Conservation (phyloP, 2,888 invertebrate genomes). For the Harmothoe impar region DNA sequence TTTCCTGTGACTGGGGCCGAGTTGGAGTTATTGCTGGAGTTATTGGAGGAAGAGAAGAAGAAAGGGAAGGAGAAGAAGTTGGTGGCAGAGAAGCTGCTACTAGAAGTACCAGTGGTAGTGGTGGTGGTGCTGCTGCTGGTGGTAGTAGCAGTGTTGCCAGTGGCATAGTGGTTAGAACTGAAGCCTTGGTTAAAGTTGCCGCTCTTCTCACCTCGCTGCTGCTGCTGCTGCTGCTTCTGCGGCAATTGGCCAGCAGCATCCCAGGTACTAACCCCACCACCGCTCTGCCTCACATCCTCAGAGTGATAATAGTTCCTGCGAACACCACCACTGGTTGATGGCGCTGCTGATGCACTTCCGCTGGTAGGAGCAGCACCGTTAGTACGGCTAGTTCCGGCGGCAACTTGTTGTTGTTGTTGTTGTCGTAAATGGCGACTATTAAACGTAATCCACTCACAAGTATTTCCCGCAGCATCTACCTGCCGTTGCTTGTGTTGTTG, state of each 20-base stretch:
- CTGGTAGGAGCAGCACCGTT: neutral
- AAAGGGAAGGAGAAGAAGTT: conserved; percentile 28
- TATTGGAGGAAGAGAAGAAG: neutral
- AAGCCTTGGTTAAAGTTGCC: neutral
- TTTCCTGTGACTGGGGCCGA: neutral
- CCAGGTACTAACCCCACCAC: neutral
- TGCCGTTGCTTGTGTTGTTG: neutral
- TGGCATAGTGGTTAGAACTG: neutral
- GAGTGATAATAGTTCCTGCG: too few species aligned
- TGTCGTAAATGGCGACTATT: neutral
- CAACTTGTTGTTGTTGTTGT: conserved; percentile 3
- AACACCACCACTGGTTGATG: too few species aligned
- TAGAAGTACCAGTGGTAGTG: neutral
- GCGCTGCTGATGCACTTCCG: too few species aligned
- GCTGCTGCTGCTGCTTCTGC: neutral
- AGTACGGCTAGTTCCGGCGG: too few species aligned
- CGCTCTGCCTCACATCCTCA: too few species aligned
- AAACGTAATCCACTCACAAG: too few species aligned
- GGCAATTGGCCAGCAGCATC: neutral
- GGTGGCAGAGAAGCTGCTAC: neutral
- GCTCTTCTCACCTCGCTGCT: neutral
- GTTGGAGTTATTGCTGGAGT: neutral
- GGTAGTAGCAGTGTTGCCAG: neutral
- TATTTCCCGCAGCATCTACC: neutral
- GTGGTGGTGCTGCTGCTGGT: neutral